These are phyloP conservation scores for Tortrix viridana DNA, from an alignment of 2,888 invertebrate genomes.

Conservation along the genomic window DNA sequence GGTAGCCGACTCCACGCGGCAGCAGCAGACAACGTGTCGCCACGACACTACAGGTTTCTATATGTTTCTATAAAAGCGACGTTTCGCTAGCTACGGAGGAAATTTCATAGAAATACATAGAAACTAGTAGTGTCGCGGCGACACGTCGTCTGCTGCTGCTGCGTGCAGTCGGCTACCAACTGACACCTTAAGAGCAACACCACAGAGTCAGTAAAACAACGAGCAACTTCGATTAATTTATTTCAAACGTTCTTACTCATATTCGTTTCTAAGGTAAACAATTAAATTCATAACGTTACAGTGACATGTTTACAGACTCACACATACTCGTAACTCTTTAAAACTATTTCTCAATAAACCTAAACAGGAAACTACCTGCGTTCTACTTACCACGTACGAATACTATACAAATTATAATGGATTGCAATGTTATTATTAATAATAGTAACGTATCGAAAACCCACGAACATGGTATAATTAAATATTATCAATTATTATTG, in stretches of 20 bases:
- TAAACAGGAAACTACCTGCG: neutral
- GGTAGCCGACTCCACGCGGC: too few species aligned
- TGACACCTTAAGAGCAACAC: neutral
- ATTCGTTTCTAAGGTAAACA: constrained; percentile 23
- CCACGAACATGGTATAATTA: neutral
- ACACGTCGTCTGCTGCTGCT: too few species aligned
- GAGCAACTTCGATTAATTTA: constrained; percentile 33
- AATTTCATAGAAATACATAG: too few species aligned
- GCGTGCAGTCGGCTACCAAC: too few species aligned
- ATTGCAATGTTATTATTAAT: neutral
- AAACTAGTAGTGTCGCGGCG: too few species aligned
- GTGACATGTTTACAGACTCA: constrained; percentile 8
- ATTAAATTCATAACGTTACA: constrained; percentile 23
- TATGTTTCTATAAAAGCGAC: too few species aligned
- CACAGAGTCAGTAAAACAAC: constrained; percentile 4
- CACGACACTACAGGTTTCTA: too few species aligned
- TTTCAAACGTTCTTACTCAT: constrained; percentile 21
- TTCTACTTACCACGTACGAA: too few species aligned
- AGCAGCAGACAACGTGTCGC: too few species aligned
- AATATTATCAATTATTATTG: neutral
- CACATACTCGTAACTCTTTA: constrained; percentile 6
- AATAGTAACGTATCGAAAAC: neutral
- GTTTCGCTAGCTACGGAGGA: too few species aligned
- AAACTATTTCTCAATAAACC: constrained; percentile 6
- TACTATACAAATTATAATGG: neutral